phyloP scores from a whole-genome alignment of 2,797 vertebrate species.

The Danio choprae region DNA sequence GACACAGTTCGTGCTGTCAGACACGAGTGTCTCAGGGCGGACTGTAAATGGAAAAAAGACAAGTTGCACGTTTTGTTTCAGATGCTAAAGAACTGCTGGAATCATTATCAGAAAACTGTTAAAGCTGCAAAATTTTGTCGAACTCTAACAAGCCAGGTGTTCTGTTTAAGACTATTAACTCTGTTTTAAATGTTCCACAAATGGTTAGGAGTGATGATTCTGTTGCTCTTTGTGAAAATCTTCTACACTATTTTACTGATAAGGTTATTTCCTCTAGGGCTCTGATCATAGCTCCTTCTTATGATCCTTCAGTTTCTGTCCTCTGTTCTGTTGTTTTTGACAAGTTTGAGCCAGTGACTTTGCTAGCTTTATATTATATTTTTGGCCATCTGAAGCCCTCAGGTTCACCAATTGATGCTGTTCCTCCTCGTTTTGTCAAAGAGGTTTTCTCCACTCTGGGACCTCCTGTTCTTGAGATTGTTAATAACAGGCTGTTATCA shows the following conservation, averaged over 20 bases:
- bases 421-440: too few species aligned
- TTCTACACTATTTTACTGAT: too few species aligned
- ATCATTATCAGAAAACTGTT: neutral
- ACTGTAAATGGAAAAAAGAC: too few species aligned
- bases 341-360: constrained; percentile 28
- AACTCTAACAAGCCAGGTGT: too few species aligned
- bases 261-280: too few species aligned
- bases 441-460: too few species aligned
- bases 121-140: neutral
- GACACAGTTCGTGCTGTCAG: neutral
- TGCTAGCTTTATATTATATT: neutral
- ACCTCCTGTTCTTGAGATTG: too few species aligned
- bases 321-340: constrained; percentile 24
- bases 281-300: constrained; percentile 13
- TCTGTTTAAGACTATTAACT: too few species aligned
- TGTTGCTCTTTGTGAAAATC: too few species aligned
- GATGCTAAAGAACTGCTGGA: constrained; percentile 24
- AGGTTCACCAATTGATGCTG: constrained; percentile 4
- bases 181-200: too few species aligned
- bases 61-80: constrained; percentile 5
- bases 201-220: too few species aligned
- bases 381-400: constrained; percentile 25
- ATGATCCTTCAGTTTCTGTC: constrained; percentile 18
- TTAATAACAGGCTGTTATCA: too few species aligned
- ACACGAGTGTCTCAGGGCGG: neutral